Evolutionary conservation across 2,113 vertebrate genomes (phyloP), one percentile per base, ranked within the genome.

Genomic region (Larimichthys crocea): DNA sequence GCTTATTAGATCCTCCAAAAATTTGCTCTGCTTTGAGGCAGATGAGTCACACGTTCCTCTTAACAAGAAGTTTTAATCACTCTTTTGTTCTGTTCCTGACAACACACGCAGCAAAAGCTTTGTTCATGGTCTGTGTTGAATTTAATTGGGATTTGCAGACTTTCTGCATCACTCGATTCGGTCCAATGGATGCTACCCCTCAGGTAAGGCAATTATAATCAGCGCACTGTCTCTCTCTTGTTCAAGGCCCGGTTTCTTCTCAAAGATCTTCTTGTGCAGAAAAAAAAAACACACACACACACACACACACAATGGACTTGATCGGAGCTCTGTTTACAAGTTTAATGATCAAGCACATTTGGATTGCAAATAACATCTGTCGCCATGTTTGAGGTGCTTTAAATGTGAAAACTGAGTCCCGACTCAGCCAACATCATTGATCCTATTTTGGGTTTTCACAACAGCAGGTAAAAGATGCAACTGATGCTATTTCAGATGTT

Each of bases 171-270:
- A 20, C 79, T 82, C 86, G 79, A 90, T 57, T 83, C 57, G 44
- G 83, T 83, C 76, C 31, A 69, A 69, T 76, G 78, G 74, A 82
- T 82, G 69, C 85, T 84, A 83, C 86, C 78, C 35, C 84, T 79
- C 83, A 92, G 93, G 92, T 92, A 88, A 85, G 74, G 80, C 86
- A 92, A 91, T 92, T 93, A 92, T 84, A 88, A 86, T 84, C 79
- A 89, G 73, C 14, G 35, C 63, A 19, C 66, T 61, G 82, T 76
- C 52, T 66, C 67, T 85, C 57, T 80, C 11, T 79, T 85, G 48
- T 88, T 90, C 69, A 48, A 75, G 75, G 72, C 66, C 53, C 20
- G 1, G 66, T 65, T 65, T 79, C 74, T 77, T 82, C 62, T 85
- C 68, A 73, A 83, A 82, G 71, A 90, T 52, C 48, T 82, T 35